A percentile compares a stretch with the other conserved stretches of the same genome.
Conservation (phyloP, 2,113 vertebrate species). For the Octodon degus region DNA sequence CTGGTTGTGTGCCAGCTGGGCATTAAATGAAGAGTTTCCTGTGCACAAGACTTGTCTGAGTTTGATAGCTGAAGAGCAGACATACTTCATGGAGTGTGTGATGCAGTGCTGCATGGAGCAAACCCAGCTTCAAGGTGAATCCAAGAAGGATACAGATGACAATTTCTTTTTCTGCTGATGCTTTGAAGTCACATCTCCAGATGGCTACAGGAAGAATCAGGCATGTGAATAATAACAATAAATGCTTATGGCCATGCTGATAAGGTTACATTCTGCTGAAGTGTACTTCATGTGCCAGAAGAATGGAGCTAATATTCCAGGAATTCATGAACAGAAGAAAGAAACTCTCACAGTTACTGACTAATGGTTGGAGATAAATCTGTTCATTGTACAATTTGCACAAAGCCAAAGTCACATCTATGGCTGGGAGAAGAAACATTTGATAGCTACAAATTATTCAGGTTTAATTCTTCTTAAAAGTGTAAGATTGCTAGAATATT, state of each 20-base stretch:
- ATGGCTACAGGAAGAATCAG: conserved; percentile 50
- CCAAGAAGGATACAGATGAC: not conserved
- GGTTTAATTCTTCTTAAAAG: not conserved
- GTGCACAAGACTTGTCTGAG: not conserved
- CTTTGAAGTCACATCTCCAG: conserved; percentile 33
- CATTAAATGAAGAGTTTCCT: not conserved
- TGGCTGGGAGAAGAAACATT: not conserved
- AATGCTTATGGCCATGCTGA: conserved; percentile 53
- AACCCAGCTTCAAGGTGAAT: conserved; percentile 22
- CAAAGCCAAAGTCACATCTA: not conserved
- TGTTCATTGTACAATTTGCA: not conserved
- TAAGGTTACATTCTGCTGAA: conserved; percentile 28
- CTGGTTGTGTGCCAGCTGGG: not conserved
- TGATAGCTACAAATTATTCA: not conserved
- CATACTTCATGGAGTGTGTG: not conserved
- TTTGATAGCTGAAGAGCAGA: too few relatives aligned
- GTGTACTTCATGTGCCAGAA: not conserved
- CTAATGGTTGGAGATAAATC: not conserved
- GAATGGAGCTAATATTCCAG: not conserved
- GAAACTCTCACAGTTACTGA: not conserved
- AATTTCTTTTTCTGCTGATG: conserved; percentile 33
- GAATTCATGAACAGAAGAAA: not conserved
- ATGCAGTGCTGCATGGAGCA: rapidly evolving
- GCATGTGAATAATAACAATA: conserved; percentile 54
- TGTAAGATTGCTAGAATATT: not conserved